Evolutionary conservation across 2,888 invertebrate genomes (phyloP).

Genomic region (Pachydiplax longipennis): DNA sequence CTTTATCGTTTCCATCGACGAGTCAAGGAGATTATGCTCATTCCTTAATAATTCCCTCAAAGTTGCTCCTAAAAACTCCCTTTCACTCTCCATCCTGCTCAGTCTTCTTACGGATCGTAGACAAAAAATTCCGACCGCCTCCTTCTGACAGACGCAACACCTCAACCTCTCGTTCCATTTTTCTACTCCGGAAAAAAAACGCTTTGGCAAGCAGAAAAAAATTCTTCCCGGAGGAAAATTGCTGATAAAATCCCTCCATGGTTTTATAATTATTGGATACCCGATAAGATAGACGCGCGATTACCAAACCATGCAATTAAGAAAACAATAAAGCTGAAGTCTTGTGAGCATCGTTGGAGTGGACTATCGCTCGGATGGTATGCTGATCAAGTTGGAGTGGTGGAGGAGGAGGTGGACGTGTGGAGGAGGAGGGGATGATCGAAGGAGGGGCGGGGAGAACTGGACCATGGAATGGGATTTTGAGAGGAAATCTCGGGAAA

Average conservation of each 20-base stretch:
- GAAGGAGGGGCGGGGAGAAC: background rate
- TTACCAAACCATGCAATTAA: conserved; percentile 18
- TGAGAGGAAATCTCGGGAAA: background rate
- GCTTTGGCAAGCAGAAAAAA: conserved; percentile 26
- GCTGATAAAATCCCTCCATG: background rate
- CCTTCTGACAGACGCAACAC: background rate
- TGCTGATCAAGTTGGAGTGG: conserved; percentile 1
- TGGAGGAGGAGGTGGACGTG: background rate
- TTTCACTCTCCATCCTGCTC: background rate
- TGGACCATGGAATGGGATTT: background rate
- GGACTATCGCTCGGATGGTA: background rate
- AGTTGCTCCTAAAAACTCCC: background rate
- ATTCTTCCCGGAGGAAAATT: background rate
- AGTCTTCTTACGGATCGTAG: too few relatives aligned
- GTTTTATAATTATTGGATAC: conserved; percentile 36
- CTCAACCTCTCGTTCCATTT: background rate
- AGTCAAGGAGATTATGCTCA: too few relatives aligned
- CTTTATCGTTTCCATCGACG: background rate
- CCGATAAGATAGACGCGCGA: conserved; percentile 18
- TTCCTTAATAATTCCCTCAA: background rate
- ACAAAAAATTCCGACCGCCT: background rate
- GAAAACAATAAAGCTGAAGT: conserved; percentile 23
- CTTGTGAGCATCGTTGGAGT: background rate
- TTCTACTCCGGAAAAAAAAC: background rate
- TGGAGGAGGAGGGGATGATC: background rate